phyloP scores from a whole-genome alignment of 2,113 vertebrate species.

The Sinocyclocheilus anshuiensis region DNA sequence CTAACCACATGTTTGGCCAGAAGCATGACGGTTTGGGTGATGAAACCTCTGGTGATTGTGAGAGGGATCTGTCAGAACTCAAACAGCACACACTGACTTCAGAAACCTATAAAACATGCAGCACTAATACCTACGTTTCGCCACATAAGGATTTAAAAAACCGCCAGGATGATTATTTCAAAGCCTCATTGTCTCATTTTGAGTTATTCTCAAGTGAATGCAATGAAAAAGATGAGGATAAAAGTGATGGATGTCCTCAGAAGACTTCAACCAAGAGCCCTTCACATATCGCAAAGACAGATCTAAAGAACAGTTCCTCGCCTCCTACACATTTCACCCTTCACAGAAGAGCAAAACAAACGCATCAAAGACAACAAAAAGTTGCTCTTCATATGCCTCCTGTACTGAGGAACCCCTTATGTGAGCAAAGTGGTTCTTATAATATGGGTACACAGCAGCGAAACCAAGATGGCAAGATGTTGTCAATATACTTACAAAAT shows the following conservation, averaged over 20 bases:
- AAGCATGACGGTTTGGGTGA: constrained; percentile 5
- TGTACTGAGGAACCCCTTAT: background rate
- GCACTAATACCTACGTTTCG: background rate
- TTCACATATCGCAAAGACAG: background rate
- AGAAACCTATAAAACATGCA: background rate
- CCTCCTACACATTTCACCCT: constrained; percentile 11
- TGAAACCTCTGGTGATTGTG: constrained; percentile 4
- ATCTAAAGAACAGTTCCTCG: constrained; percentile 27
- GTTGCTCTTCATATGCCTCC: background rate
- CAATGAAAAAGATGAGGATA: background rate
- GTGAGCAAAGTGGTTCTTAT: background rate
- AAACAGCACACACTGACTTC: background rate
- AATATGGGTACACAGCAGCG: background rate
- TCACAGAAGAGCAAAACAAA: constrained; percentile 14
- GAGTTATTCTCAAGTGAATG: background rate
- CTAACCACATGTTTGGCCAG: constrained; percentile 1
- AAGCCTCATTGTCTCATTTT: background rate
- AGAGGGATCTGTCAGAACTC: background rate
- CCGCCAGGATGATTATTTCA: background rate
- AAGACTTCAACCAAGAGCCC: background rate
- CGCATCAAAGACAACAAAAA: constrained; percentile 3
- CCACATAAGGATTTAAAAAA: background rate
- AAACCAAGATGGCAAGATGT: background rate
- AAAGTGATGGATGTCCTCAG: constrained; percentile 5
- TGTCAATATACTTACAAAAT: background rate